Percentiles rank a stretch among this genome's conserved stretches.
Conservation (phyloP, 1,140 invertebrate species). For the Drosophila jambulina region DNA sequence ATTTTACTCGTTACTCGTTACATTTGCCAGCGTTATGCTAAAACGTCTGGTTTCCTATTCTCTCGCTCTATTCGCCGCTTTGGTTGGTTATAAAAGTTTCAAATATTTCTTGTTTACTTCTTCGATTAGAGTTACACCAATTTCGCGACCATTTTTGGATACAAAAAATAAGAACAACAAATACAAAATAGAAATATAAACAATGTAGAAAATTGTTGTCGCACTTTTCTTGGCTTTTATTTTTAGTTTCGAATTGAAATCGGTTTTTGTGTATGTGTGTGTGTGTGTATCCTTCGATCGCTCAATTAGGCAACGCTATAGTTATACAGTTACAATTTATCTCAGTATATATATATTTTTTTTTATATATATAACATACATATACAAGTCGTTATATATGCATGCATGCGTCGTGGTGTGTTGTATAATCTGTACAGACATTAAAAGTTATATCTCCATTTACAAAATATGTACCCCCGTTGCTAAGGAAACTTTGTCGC, state of each 20-base stretch:
- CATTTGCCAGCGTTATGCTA: conserved; percentile 22
- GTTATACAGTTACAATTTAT: conserved; percentile 61
- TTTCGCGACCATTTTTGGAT: conserved; percentile 5
- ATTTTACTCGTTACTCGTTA: conserved; percentile 24
- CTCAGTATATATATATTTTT: conserved; percentile 20
- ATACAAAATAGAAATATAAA: conserved; percentile 44
- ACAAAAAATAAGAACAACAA: conserved; percentile 17
- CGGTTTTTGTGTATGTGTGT: conserved; percentile 25
- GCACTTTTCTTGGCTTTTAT: conserved; percentile 35
- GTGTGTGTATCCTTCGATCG: conserved; percentile 37
- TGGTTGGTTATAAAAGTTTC: conserved; percentile 78
- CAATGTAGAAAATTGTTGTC: conserved; percentile 26
- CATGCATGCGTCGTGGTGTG: conserved; percentile 23
- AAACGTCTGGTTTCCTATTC: conserved; percentile 4
- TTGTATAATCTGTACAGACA: conserved; percentile 68
- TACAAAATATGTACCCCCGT: conserved; percentile 41
- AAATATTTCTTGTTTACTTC: conserved; percentile 31
- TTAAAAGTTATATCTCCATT: conserved; percentile 63
- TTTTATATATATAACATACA: conserved; percentile 34
- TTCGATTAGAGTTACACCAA: conserved; percentile 29
- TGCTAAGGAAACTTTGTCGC: conserved; percentile 42
- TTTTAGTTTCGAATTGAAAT: conserved; percentile 53
- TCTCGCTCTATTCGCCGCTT: conserved; percentile 37
- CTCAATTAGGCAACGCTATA: conserved; percentile 55
- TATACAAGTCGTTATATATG: conserved; percentile 35